Evolutionary conservation across 2,888 invertebrate species (phyloP).

Genomic region (Rhamnusium bicolor): DNA sequence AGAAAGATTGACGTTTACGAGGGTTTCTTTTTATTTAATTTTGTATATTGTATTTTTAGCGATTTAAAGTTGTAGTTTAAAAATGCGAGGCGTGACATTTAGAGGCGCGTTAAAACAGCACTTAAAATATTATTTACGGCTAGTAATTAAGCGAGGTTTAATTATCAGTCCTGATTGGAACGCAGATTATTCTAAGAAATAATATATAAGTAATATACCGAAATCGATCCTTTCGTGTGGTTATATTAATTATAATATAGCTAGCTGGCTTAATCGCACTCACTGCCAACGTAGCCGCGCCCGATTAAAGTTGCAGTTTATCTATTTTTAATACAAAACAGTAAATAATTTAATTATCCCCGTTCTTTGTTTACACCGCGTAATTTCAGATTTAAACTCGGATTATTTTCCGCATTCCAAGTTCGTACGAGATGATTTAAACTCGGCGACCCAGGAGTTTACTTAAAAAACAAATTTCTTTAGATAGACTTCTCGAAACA

Average conservation of each 20-base stretch:
- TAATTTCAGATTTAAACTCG: not conserved
- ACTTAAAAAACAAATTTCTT: too few species aligned
- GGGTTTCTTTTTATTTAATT: constrained; percentile 65
- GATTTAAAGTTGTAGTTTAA: constrained; percentile 64
- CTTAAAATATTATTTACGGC: constrained; percentile 72
- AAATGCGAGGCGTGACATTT: constrained; percentile 70
- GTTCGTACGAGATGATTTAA: too few species aligned
- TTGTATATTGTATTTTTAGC: constrained; percentile 67
- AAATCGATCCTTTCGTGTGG: constrained; percentile 52
- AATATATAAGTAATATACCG: constrained; percentile 52
- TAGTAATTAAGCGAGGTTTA: constrained; percentile 70
- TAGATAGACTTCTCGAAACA: too few species aligned
- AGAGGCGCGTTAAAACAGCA: constrained; percentile 71
- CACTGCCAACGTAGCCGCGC: constrained; percentile 27
- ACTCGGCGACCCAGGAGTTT: too few species aligned
- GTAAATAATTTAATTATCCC: constrained; percentile 41
- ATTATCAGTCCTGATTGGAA: constrained; percentile 69
- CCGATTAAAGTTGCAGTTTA: constrained; percentile 34
- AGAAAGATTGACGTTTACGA: constrained; percentile 67
- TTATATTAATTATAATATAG: constrained; percentile 53
- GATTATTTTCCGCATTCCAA: constrained; percentile 17
- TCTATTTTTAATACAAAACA: constrained; percentile 39
- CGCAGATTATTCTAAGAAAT: constrained; percentile 68
- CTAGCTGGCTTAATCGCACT: constrained; percentile 34
- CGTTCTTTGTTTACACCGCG: not conserved